A percentile compares a stretch with the other conserved stretches of the same genome.
These are phyloP conservation scores for Pipistrellus kuhlii DNA, from an alignment of 2,797 vertebrate genomes.

Conservation along the genomic window DNA sequence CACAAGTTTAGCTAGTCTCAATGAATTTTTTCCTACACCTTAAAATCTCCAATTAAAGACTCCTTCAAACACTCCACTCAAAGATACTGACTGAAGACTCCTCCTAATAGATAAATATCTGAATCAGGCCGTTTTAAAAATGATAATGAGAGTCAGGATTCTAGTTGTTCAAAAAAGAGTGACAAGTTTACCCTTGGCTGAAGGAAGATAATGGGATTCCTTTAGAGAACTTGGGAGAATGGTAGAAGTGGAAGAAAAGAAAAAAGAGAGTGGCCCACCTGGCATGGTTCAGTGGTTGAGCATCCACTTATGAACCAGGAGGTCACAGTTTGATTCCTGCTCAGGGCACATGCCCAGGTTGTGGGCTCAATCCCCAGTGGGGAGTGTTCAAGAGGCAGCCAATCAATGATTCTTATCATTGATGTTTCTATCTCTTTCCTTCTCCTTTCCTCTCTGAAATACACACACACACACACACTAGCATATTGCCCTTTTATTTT, in stretches of 20 bases:
- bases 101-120: slow-evolving; percentile 46
- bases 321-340: background rate
- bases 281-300: background rate
- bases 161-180: background rate
- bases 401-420: background rate
- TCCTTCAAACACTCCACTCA: slow-evolving; percentile 8
- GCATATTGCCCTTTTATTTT: too few species aligned
- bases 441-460: background rate
- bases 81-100: slow-evolving; percentile 22
- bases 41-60: slow-evolving; percentile 34
- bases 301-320: background rate
- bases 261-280: background rate
- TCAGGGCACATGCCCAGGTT: background rate
- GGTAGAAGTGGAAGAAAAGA: background rate
- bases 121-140: slow-evolving; percentile 26
- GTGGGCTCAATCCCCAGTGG: background rate
- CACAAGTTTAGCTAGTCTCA: slow-evolving; percentile 15
- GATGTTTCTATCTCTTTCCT: background rate
- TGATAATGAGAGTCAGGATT: background rate
- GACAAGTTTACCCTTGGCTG: background rate
- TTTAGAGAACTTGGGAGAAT: background rate
- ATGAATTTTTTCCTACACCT: slow-evolving; percentile 24
- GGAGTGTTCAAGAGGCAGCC: background rate
- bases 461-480: too few species aligned
- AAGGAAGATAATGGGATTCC: background rate